phyloP scores from a whole-genome alignment of 1,140 invertebrate genomes.

The Leptestheria dahalacensis region DNA sequence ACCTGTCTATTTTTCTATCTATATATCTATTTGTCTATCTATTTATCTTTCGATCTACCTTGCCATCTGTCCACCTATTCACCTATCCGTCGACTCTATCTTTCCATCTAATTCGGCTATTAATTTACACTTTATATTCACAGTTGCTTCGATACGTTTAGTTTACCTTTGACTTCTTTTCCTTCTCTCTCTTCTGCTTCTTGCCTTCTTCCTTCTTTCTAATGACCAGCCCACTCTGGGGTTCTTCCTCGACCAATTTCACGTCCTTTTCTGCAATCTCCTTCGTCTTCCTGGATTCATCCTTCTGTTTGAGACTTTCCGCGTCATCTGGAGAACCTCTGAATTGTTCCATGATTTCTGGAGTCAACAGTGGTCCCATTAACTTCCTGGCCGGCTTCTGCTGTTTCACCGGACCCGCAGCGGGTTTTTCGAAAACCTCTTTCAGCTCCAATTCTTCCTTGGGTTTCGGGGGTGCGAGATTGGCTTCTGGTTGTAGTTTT shows the following conservation, averaged over 20 bases:
- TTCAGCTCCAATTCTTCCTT: conserved; percentile 20
- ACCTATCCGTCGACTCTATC: too few species aligned
- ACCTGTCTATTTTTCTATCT: too few species aligned
- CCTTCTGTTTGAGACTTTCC: too few species aligned
- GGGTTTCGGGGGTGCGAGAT: background rate
- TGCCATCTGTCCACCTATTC: too few species aligned
- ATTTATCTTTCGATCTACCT: too few species aligned
- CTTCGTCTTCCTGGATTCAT: conserved; percentile 24
- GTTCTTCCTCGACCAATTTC: conserved; percentile 9
- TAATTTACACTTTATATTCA: too few species aligned
- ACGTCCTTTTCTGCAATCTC: conserved; percentile 22
- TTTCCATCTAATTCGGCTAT: too few species aligned
- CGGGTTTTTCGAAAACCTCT: background rate
- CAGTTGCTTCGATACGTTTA: too few species aligned
- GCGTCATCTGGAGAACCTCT: background rate
- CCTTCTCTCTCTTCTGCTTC: conserved; percentile 18
- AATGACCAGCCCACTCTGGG: conserved; percentile 7
- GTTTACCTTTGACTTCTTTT: conserved; percentile 11
- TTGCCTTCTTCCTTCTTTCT: conserved; percentile 19
- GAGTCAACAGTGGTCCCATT: background rate
- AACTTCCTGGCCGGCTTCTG: background rate
- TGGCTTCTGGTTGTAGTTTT: background rate
- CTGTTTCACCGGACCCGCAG: too few species aligned
- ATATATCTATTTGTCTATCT: too few species aligned
- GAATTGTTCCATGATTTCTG: background rate